Percentiles rank a stretch among this genome's conserved stretches.
phyloP scores from a whole-genome alignment of 1,140 invertebrate species.

The Zaprionus camerounensis region DNA sequence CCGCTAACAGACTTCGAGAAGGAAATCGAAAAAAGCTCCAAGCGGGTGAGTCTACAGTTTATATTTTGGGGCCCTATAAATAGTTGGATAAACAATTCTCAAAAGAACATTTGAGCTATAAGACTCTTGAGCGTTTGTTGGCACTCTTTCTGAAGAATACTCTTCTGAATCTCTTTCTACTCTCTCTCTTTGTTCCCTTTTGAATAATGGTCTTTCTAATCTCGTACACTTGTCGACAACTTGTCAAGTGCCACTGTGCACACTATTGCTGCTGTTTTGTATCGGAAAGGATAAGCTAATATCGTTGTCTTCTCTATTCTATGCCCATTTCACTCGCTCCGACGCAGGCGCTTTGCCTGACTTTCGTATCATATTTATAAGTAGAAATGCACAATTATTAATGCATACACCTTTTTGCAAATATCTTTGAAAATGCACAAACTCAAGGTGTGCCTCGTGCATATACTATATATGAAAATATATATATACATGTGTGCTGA shows the following conservation, averaged over 20 bases:
- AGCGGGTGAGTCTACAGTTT: conserved; percentile 67
- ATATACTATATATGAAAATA: conserved; percentile 13
- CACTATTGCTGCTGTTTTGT: conserved; percentile 13
- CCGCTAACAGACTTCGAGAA: conserved; percentile 80
- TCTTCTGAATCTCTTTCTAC: neutral
- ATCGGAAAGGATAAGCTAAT: conserved; percentile 35
- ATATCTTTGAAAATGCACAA: conserved; percentile 41
- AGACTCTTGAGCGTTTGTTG: conserved; percentile 52
- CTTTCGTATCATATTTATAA: conserved; percentile 69
- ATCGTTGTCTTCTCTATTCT: neutral
- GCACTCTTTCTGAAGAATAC: conserved; percentile 14
- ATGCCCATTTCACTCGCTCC: conserved; percentile 49
- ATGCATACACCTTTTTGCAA: conserved; percentile 47
- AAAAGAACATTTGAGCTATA: neutral
- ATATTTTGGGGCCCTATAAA: conserved; percentile 38
- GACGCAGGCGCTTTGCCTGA: conserved; percentile 55
- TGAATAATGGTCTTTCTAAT: conserved; percentile 60
- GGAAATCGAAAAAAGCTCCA: conserved; percentile 82
- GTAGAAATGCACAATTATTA: conserved; percentile 71
- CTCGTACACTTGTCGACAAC: conserved; percentile 55
- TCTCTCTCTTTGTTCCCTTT: conserved; percentile 44
- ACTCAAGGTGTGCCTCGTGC: conserved; percentile 47
- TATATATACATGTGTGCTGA: neutral
- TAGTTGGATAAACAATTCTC: conserved; percentile 40
- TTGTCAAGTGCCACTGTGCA: conserved; percentile 49